Evolutionary conservation across 2,113 vertebrate species (phyloP).

Genomic region (Scopus umbretta): DNA sequence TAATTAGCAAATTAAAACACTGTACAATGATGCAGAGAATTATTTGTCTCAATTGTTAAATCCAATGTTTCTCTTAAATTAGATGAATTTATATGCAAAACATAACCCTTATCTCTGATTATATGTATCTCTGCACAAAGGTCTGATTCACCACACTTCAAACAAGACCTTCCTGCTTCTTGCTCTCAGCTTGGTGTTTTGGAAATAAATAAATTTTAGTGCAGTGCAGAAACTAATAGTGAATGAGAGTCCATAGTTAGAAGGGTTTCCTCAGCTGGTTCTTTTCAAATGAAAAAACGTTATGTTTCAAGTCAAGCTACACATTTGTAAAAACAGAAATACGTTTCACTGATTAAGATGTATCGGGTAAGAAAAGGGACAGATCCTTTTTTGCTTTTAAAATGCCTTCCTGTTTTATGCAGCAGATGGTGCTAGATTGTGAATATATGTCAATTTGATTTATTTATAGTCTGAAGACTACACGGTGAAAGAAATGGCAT

Average conservation of each 20-base stretch:
- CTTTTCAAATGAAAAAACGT: background rate
- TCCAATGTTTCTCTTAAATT: background rate
- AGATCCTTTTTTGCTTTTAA: background rate
- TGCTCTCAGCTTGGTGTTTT: background rate
- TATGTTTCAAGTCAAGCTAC: background rate
- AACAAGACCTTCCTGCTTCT: background rate
- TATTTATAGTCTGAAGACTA: conserved; percentile 39
- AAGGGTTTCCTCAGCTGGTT: background rate
- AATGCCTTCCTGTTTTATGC: background rate
- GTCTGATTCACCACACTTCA: background rate
- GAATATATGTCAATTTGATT: conserved; percentile 63
- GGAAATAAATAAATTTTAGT: background rate
- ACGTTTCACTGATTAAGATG: background rate
- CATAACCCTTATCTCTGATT: background rate
- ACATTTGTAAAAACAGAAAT: background rate
- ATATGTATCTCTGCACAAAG: background rate
- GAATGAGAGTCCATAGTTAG: background rate
- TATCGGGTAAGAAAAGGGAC: background rate
- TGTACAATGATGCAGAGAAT: background rate
- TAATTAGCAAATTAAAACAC: background rate
- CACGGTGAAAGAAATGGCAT: conserved; percentile 12
- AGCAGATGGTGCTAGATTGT: conserved; percentile 67
- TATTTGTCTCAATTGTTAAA: background rate
- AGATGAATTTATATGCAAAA: background rate
- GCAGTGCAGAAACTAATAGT: background rate